These are phyloP conservation scores for Serranus cabrilla DNA, from an alignment of 2,797 vertebrate genomes.

Conservation along the genomic window DNA sequence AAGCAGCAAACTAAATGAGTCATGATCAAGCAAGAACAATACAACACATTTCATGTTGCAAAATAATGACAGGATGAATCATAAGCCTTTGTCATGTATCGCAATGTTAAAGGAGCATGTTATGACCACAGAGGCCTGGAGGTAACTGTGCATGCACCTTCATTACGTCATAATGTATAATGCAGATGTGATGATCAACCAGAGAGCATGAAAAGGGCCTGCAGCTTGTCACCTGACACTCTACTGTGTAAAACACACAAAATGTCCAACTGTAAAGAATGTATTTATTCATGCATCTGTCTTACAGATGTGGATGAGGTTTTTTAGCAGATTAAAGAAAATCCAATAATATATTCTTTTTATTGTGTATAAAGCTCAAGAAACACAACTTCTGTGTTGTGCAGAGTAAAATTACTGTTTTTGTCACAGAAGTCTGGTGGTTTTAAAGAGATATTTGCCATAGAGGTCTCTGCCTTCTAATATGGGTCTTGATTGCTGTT, in stretches of 20 bases:
- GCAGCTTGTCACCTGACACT: conserved; percentile 5
- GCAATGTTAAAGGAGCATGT: conserved; percentile 10
- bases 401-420: too few species aligned
- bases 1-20: conserved; percentile 25
- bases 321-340: not conserved
- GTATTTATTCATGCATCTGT: too few species aligned
- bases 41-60: not conserved
- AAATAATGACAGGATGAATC: conserved; percentile 33
- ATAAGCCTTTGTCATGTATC: conserved; percentile 6
- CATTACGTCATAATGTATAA: conserved; percentile 2
- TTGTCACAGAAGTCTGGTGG: too few species aligned
- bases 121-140: not conserved
- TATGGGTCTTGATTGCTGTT: too few species aligned
- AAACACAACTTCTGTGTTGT: too few species aligned
- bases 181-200: conserved; percentile 1
- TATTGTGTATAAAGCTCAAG: too few species aligned
- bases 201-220: conserved; percentile 12
- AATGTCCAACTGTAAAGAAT: not conserved
- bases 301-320: not conserved
- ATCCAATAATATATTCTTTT: not conserved
- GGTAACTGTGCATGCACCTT: not conserved
- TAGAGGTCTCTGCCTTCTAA: too few species aligned
- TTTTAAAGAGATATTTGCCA: too few species aligned
- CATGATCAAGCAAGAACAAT: conserved; percentile 1
- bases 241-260: not conserved